Evolutionary conservation across 2,797 vertebrate species (phyloP), one percentile per base, ranked within the genome.

Genomic region (Diglossa cyanea): DNA sequence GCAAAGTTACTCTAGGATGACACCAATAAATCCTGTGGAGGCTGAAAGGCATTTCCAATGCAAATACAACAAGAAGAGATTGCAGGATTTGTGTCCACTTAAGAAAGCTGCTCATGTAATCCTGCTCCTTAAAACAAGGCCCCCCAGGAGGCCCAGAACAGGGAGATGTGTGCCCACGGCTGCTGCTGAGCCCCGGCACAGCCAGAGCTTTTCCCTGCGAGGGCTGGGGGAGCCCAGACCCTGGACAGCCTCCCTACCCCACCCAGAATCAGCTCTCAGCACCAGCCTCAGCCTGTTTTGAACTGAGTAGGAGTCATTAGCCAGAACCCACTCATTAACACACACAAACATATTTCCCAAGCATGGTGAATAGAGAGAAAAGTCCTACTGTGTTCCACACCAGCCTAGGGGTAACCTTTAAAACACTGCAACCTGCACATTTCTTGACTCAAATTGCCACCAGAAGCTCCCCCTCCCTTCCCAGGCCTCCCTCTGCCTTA

Each of bases 171-270:
- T 28, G n/a, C 18, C n/a, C 42, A 25, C 9, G 7, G 45, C 28
- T 57, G 53, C 54, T 58, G 63, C 37, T 61, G 33, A 68, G 55
- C 13, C 44, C 66, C 25, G 19, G 19, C 26, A 63, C 4, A 17
- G 58, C 25, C 3, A 11, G 24, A 89, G 30, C 4, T 16, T 16
- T 17, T 42, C 9, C 19, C 2, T 0, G 9, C 1, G 0, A 70
- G 9, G 42, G 10, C 14, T 51, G n/a, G 9, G 21, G 31, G 8
- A 71, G 23, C 31, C 20, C 51, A 40, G 57, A 6, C n/a, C 28
- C 19, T 21, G 48, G 9, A 26, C 40, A 60, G 11, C 50, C 16
- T 26, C 24, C 44, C 33, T 58, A 24, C 18, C 30, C 45, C 33
- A 60, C 54, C 31, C 65, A 25, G 42, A 48, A 66, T 6, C 14